A percentile compares a stretch with the other conserved stretches of the same genome.
Conservation (phyloP, 2,888 invertebrate genomes). For the Andrena flavipes region DNA sequence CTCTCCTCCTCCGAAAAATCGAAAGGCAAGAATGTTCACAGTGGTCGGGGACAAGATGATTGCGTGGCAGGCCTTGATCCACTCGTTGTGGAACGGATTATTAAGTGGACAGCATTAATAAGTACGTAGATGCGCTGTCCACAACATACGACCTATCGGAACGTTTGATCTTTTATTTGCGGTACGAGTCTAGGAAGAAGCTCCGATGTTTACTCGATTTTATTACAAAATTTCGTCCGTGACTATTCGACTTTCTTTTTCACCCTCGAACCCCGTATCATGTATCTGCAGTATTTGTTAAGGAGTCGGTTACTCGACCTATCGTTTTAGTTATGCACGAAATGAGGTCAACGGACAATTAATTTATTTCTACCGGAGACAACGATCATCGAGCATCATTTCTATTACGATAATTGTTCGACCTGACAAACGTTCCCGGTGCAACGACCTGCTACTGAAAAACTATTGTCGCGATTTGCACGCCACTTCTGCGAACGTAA, state of each 20-base stretch:
- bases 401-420: background rate
- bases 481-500: background rate
- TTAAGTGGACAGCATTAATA: conserved; percentile 23
- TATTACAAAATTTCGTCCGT: too few relatives aligned
- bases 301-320: too few relatives aligned
- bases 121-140: background rate
- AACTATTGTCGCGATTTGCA: background rate
- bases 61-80: conserved; percentile 17
- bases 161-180: background rate
- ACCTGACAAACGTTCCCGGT: background rate
- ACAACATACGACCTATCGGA: background rate
- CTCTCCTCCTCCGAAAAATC: background rate
- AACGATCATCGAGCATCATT: background rate
- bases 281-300: too few relatives aligned
- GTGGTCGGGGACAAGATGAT: background rate
- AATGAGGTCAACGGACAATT: background rate
- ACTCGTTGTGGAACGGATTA: conserved; percentile 8
- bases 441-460: background rate
- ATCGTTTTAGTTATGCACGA: background rate
- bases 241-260: too few relatives aligned
- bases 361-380: background rate
- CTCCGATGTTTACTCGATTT: too few relatives aligned
- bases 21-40: background rate
- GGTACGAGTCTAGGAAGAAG: background rate
- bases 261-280: too few relatives aligned